Conservation (phyloP, 2,797 vertebrate species). For the Knipowitschia caucasica region DNA sequence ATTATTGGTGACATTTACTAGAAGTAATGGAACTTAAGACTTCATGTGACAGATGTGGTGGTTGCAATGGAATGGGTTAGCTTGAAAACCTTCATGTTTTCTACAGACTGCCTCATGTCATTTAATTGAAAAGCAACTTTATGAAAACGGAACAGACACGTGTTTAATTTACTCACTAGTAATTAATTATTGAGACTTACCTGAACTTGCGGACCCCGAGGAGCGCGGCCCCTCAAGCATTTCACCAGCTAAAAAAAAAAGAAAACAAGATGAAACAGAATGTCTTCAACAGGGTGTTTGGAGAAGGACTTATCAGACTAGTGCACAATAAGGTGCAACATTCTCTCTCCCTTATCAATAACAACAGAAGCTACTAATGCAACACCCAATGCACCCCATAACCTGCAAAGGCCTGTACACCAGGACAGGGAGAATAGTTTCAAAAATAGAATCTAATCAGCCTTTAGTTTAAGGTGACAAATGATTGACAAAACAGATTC, state of each 20-base stretch:
- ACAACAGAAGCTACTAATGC: conserved; percentile 60
- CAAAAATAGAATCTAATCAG: not conserved
- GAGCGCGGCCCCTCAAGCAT: conserved; percentile 69
- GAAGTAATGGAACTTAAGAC: no score
- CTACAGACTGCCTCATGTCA: no score
- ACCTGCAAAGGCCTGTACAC: not conserved
- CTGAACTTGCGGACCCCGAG: conserved; percentile 71
- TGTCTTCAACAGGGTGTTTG: not conserved
- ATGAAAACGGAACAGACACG: not conserved
- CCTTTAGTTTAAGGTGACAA: no score
- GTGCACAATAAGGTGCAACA: conserved; percentile 28
- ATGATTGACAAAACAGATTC: no score
- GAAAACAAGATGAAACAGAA: conserved; percentile 21
- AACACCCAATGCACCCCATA: conserved; percentile 43
- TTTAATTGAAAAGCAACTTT: no score
- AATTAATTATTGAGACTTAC: conserved; percentile 56
- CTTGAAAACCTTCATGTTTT: no score
- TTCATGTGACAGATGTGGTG: no score
- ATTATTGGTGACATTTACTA: no score
- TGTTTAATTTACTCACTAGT: not conserved
- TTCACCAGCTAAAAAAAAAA: conserved; percentile 57
- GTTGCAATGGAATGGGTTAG: no score
- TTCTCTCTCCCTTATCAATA: conserved; percentile 64
- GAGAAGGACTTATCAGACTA: conserved; percentile 37
- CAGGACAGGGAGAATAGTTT: not conserved